Conservation (phyloP, 1,140 invertebrate genomes). For the Drosophila busckii region DNA sequence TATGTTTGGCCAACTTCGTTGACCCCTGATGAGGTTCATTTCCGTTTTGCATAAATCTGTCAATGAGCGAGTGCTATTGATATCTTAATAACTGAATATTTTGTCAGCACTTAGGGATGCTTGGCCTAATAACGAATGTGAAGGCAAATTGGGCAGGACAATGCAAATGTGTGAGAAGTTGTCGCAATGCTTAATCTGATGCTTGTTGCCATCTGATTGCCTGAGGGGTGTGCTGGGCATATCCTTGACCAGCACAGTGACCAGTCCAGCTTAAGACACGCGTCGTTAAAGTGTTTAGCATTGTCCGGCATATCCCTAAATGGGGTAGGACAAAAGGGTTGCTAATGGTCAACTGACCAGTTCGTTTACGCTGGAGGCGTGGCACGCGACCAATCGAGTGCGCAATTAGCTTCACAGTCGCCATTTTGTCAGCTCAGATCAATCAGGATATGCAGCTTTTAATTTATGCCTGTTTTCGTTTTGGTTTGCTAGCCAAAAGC, state of each 20-base stretch:
- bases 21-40: slow-evolving; percentile 18
- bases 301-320: too few species aligned
- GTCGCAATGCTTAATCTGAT: neutral
- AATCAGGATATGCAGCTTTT: neutral
- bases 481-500: slow-evolving; percentile 6
- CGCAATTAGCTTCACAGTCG: neutral
- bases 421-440: neutral
- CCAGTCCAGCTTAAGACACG: slow-evolving; percentile 50
- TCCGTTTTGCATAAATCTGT: slow-evolving; percentile 12
- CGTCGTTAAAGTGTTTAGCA: slow-evolving; percentile 33
- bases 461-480: neutral
- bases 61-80: slow-evolving; percentile 24
- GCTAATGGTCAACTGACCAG: slow-evolving; percentile 32
- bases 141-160: slow-evolving; percentile 37
- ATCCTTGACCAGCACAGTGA: slow-evolving; percentile 28
- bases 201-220: neutral
- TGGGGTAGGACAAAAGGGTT: slow-evolving; percentile 27
- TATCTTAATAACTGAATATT: slow-evolving; percentile 10
- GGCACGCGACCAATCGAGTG: slow-evolving; percentile 32
- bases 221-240: slow-evolving; percentile 14
- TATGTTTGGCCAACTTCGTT: slow-evolving; percentile 8
- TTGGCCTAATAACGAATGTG: neutral
- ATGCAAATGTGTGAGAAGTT: slow-evolving; percentile 55
- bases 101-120: slow-evolving; percentile 44
- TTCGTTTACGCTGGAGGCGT: slow-evolving; percentile 20